phyloP scores from a whole-genome alignment of 1,140 invertebrate genomes.

The Drusus annulatus region DNA sequence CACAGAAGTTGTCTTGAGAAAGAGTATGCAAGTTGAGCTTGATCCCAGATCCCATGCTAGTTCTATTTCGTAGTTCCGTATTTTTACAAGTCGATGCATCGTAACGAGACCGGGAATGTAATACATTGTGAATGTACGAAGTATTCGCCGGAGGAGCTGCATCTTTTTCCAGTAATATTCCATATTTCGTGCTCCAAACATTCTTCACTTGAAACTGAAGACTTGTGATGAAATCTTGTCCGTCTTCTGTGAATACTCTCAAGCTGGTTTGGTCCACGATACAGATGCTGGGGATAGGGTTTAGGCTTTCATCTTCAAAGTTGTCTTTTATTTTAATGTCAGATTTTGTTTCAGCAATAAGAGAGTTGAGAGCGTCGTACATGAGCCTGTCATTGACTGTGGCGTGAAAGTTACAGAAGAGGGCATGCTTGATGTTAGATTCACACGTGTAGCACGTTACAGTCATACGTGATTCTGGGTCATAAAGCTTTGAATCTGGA shows the following conservation, averaged over 20 bases:
- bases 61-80: conserved; percentile 34
- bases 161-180: conserved; percentile 83
- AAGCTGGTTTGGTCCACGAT: conserved; percentile 84
- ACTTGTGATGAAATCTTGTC: conserved; percentile 86
- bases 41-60: conserved; percentile 42
- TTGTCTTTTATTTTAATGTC: conserved; percentile 69
- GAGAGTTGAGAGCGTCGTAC: conserved; percentile 67
- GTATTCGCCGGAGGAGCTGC: conserved; percentile 64
- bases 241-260: conserved; percentile 84
- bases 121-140: conserved; percentile 61
- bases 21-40: conserved; percentile 34
- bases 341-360: conserved; percentile 67
- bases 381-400: conserved; percentile 72
- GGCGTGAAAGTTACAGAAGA: conserved; percentile 83
- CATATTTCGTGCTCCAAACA: conserved; percentile 85
- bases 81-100: conserved; percentile 32
- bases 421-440: conserved; percentile 84
- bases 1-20: conserved; percentile 44
- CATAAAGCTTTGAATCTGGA: conserved; percentile 65
- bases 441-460: conserved; percentile 86
- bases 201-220: conserved; percentile 88
- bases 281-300: conserved; percentile 76
- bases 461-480: conserved; percentile 70
- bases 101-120: conserved; percentile 30
- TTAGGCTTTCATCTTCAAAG: conserved; percentile 65